Percentiles rank a stretch among this genome's conserved stretches.
Evolutionary conservation across 1,140 invertebrate genomes (phyloP).

Genomic region (Drosophila nigrodunni): DNA sequence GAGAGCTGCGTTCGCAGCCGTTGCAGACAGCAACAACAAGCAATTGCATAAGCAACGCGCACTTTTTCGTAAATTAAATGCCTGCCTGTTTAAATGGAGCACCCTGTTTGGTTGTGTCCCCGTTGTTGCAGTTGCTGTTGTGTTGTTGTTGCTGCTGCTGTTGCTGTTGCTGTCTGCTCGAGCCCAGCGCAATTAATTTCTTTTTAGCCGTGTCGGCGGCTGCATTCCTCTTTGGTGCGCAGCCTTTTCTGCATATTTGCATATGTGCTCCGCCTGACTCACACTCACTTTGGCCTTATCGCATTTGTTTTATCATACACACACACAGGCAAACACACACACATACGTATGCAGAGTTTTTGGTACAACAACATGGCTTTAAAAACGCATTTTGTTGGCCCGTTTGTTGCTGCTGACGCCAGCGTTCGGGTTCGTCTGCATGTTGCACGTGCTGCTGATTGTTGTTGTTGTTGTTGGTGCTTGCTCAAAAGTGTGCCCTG

Average conservation of each 20-base stretch:
- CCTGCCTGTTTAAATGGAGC: conserved; percentile 75
- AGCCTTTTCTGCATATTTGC: conserved; percentile 71
- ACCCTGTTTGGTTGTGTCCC: conserved; percentile 63
- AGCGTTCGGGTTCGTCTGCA: conserved; percentile 55
- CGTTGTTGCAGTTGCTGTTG: conserved; percentile 41
- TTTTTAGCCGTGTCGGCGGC: conserved; percentile 79
- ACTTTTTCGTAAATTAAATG: conserved; percentile 83
- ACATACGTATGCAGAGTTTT: conserved; percentile 28
- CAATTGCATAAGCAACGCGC: conserved; percentile 83
- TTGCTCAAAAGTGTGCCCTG: conserved; percentile 72
- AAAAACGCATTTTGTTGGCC: conserved; percentile 75
- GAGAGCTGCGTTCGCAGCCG: conserved; percentile 31
- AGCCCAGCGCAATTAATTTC: conserved; percentile 82
- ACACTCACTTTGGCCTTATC: conserved; percentile 77
- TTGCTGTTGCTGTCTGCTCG: conserved; percentile 51
- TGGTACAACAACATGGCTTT: conserved; percentile 38
- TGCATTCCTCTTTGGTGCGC: conserved; percentile 74
- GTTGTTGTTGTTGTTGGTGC: conserved; percentile 50
- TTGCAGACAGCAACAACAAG: conserved; percentile 61
- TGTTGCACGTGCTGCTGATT: conserved; percentile 68
- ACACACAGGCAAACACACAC: conserved; percentile 25
- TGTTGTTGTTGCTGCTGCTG: conserved; percentile 35
- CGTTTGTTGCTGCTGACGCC: conserved; percentile 63
- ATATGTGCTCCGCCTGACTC: conserved; percentile 71
- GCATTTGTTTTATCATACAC: conserved; percentile 80